Base-by-base conservation (phyloP, 2,797 vertebrate genomes). In the Mormyrus proboscirostris region DNA sequence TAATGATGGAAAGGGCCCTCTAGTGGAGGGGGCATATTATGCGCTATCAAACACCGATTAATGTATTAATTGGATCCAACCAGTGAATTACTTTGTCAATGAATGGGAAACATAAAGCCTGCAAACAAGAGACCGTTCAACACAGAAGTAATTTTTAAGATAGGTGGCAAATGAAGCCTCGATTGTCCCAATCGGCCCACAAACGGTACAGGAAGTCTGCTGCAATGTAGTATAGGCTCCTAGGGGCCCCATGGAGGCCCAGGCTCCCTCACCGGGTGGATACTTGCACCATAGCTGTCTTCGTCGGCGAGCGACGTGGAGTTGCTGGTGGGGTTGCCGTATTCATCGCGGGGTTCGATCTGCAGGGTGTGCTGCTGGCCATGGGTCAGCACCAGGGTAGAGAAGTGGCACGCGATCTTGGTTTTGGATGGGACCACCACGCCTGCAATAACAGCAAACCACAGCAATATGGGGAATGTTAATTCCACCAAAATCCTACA, bases 351-450 rank as follows among this genome's bases (percentile, higher is more conserved):
- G 86, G 99, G 99, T 91, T 97, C 97, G 90, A 99, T 99, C 93
- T 99, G 98, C 91, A 99, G 95, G 9, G 96, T 98, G 93, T 99
- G 98, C 91, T 97, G 97, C 92, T 99, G 97, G 89, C 97, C 97
- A 89, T 96, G 97, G 25, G 97, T 98, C 94, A 99, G 95, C 90
- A 99, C 98, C 93, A 99, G 95, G 62, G 99, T 99, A 90, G 99
- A 99, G 93, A 99, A 99, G 94, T 99, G 99, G 93, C 97, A 98
- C 51, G 97, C 96, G 84, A 99, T 99, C 96, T 98, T 98, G 90
- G 99, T 99, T 96, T 99, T 99, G 79, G 97, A 98, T 89, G 99
- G 98, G 93, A 98, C 97, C 90, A 99, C 98, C 92, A 96, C 97
- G 92, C 98, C 99, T 99, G 94, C 92, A 95, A 94, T 12, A 44